Evolutionary conservation across 2,888 invertebrate genomes (phyloP).

Genomic region (Drosophila quinaria): DNA sequence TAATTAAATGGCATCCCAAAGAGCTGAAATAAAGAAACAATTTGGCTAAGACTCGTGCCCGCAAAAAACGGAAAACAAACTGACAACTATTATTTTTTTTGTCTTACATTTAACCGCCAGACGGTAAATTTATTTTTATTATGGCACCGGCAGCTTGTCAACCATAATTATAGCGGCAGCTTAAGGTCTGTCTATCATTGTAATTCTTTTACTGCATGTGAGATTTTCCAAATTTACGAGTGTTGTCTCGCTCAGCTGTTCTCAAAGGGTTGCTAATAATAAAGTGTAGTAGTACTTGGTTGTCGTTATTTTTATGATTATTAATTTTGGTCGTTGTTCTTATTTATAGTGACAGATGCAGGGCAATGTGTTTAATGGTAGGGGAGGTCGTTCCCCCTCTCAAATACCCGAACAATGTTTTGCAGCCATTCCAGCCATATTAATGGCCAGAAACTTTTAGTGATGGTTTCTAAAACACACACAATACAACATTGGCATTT

Average conservation of each 20-base stretch:
- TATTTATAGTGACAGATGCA: slow-evolving; percentile 78
- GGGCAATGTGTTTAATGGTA: slow-evolving; percentile 63
- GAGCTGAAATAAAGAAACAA: slow-evolving; percentile 9
- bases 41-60: slow-evolving; percentile 53
- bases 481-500: slow-evolving; percentile 31
- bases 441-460: slow-evolving; percentile 60
- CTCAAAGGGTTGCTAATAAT: slow-evolving; percentile 70
- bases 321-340: slow-evolving; percentile 60
- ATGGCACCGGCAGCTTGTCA: slow-evolving; percentile 53
- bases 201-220: slow-evolving; percentile 18
- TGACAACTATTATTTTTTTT: slow-evolving; percentile 30
- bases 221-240: slow-evolving; percentile 34
- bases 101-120: slow-evolving; percentile 31
- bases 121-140: slow-evolving; percentile 59
- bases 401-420: slow-evolving; percentile 32
- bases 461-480: slow-evolving; percentile 29
- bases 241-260: slow-evolving; percentile 32
- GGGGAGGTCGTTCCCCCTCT: not conserved
- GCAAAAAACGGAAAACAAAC: slow-evolving; percentile 10
- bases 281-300: slow-evolving; percentile 33
- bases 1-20: slow-evolving; percentile 39
- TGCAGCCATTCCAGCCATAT: slow-evolving; percentile 41
- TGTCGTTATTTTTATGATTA: slow-evolving; percentile 59
- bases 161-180: slow-evolving; percentile 64
- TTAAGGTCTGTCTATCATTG: slow-evolving; percentile 40